Percentiles rank a stretch among this genome's conserved stretches.
Conservation (phyloP, 2,113 vertebrate species). For the Globicephala melas region DNA sequence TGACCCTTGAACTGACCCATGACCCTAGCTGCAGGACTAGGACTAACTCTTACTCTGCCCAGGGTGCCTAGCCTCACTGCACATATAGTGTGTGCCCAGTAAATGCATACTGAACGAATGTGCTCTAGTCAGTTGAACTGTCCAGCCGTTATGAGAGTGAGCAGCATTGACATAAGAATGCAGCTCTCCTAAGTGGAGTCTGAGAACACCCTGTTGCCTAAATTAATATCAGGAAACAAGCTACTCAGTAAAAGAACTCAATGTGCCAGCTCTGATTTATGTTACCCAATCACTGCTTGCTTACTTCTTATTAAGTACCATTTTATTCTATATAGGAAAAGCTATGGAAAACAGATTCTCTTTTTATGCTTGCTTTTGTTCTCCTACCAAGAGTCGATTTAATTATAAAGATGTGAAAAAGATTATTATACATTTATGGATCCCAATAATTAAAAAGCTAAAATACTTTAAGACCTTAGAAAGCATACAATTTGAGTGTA, state of each 20-base stretch:
- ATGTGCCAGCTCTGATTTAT: neutral
- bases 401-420: neutral
- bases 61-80: neutral
- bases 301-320: neutral
- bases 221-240: neutral
- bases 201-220: neutral
- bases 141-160: neutral
- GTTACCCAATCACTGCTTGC: neutral
- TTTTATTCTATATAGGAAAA: neutral
- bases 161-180: neutral
- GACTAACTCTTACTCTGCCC: neutral
- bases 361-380: neutral
- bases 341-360: neutral
- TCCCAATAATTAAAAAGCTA: neutral
- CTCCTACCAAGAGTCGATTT: neutral
- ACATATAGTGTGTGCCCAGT: too few species aligned
- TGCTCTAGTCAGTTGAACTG: neutral
- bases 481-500: neutral
- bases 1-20: neutral
- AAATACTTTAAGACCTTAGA: neutral
- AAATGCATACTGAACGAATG: neutral
- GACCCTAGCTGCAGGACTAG: neutral
- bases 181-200: neutral
- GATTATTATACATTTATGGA: neutral
- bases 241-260: neutral